phyloP scores from a whole-genome alignment of 1,140 invertebrate species.

The Andrena cerasifolii region DNA sequence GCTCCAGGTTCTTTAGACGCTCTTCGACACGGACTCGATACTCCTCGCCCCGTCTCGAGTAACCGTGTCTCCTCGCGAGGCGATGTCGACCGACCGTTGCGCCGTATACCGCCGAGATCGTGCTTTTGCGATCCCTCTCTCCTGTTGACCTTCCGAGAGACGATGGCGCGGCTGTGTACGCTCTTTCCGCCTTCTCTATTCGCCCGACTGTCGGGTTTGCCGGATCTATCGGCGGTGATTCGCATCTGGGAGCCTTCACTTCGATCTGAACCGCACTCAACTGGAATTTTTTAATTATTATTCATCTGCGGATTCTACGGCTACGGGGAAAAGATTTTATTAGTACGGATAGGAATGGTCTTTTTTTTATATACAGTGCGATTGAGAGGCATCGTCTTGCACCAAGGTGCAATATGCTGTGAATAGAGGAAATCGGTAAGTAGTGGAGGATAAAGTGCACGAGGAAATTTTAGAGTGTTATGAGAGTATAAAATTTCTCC shows the following conservation, averaged over 20 bases:
- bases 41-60: conserved; percentile 49
- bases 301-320: too few relatives aligned
- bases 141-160: not conserved
- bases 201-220: not conserved
- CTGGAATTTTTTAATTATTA: too few relatives aligned
- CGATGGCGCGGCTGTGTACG: not conserved
- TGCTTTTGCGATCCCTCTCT: not conserved
- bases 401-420: too few relatives aligned
- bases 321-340: too few relatives aligned
- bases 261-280: conserved; percentile 83
- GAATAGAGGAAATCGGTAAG: too few relatives aligned
- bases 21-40: conserved; percentile 69
- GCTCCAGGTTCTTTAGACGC: conserved; percentile 74
- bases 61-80: conserved; percentile 65
- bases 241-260: conserved; percentile 81
- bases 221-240: conserved; percentile 71
- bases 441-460: too few relatives aligned
- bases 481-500: too few relatives aligned
- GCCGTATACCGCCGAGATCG: not conserved
- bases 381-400: too few relatives aligned
- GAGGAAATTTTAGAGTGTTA: too few relatives aligned
- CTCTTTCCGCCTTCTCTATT: not conserved
- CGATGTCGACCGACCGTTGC: conserved; percentile 24
- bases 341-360: too few relatives aligned
- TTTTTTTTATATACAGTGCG: too few relatives aligned